Percentiles rank a stretch among this genome's conserved stretches.
These are phyloP conservation scores for Eulacestoma nigropectus DNA, from an alignment of 2,113 vertebrate species.

Conservation along the genomic window DNA sequence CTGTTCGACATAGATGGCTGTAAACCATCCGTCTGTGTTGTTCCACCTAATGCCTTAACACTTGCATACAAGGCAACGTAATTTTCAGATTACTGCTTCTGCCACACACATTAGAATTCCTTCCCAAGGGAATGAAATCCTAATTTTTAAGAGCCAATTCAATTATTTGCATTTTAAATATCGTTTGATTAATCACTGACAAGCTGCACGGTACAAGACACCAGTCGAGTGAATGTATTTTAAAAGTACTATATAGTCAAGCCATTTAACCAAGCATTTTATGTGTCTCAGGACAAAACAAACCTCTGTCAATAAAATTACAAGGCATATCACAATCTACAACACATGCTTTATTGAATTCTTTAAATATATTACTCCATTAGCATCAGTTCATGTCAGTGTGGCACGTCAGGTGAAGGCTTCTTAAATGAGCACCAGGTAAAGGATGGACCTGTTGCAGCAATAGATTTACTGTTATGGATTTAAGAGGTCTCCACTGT, in stretches of 20 bases:
- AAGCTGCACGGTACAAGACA: background rate
- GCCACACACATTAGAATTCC: background rate
- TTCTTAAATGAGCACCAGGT: constrained; percentile 61
- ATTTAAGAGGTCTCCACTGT: constrained; percentile 74
- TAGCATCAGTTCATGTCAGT: constrained; percentile 60
- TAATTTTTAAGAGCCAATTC: constrained; percentile 3
- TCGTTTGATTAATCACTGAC: constrained; percentile 12
- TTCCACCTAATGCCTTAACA: background rate
- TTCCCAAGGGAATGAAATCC: background rate
- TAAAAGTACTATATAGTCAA: constrained; percentile 7
- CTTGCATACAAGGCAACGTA: background rate
- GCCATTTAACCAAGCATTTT: constrained; percentile 26
- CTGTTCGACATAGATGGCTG: background rate
- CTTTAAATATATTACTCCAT: constrained; percentile 59
- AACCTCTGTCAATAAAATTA: constrained; percentile 54
- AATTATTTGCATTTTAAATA: constrained; percentile 24
- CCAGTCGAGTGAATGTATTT: background rate
- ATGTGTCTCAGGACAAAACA: constrained; percentile 49
- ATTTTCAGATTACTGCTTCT: background rate
- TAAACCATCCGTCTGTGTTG: background rate
- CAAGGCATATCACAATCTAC: constrained; percentile 46
- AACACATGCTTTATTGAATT: constrained; percentile 58
- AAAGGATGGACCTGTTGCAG: constrained; percentile 64
- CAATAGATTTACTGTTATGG: constrained; percentile 72
- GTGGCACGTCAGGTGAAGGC: constrained; percentile 35